phyloP scores from a whole-genome alignment of 2,113 vertebrate species.

The Pterophyllum scalare region DNA sequence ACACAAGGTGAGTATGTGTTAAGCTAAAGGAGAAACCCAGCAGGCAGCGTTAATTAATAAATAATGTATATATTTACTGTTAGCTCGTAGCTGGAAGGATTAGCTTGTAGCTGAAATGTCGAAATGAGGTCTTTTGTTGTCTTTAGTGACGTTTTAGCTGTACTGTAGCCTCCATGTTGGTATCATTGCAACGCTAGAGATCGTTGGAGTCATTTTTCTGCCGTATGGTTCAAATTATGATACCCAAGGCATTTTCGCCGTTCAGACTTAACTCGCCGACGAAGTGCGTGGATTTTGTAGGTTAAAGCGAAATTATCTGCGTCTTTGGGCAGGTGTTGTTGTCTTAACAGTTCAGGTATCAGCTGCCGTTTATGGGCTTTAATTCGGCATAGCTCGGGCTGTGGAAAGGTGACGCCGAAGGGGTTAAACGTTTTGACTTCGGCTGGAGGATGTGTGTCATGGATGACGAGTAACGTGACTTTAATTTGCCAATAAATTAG shows the following conservation, averaged over 20 bases:
- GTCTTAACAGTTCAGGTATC: rapidly evolving
- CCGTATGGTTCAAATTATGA: not conserved
- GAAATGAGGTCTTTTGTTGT: not conserved
- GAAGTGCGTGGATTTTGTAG: not conserved
- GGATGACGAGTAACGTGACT: not conserved
- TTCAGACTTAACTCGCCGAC: not conserved
- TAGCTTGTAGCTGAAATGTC: slow-evolving; percentile 24
- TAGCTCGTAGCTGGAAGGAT: not conserved
- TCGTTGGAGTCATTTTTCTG: not conserved
- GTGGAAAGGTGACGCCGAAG: not conserved
- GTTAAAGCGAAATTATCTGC: slow-evolving; percentile 6
- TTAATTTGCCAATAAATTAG: not conserved
- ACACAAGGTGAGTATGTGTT: slow-evolving; percentile 34
- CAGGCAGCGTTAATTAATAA: not conserved
- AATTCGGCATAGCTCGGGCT: not conserved
- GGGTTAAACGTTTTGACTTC: not conserved
- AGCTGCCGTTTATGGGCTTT: not conserved
- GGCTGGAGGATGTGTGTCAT: not conserved
- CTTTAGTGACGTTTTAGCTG: not conserved
- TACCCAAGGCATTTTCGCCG: not conserved
- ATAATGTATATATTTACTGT: not conserved
- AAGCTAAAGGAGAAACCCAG: not conserved
- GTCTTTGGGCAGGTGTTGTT: not conserved
- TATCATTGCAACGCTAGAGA: not conserved
- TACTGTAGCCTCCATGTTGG: not conserved